These are phyloP conservation scores for Ryuthela nishihirai DNA, from an alignment of 2,888 invertebrate species.

Conservation along the genomic window DNA sequence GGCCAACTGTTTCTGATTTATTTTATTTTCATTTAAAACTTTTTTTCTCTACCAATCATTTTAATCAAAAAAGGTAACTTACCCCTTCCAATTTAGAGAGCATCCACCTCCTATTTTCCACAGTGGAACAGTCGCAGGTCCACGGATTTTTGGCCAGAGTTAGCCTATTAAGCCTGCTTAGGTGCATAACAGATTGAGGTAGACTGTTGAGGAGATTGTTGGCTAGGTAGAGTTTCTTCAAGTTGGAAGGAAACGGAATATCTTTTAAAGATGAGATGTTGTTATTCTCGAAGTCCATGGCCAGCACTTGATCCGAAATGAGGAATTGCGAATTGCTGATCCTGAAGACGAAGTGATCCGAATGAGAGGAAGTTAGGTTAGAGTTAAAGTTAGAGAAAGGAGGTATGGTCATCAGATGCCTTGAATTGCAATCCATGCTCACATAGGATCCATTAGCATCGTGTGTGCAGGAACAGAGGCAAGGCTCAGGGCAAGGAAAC, in stretches of 20 bases:
- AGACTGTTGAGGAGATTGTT: slow-evolving; percentile 4
- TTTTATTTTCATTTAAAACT: too few relatives aligned
- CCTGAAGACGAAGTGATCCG: neutral
- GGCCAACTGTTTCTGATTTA: too few relatives aligned
- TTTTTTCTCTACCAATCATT: too few relatives aligned
- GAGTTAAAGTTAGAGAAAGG: neutral
- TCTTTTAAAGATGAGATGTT: slow-evolving; percentile 1
- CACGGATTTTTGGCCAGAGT: slow-evolving; percentile 23
- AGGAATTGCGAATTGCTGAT: neutral
- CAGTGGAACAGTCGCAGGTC: slow-evolving; percentile 23
- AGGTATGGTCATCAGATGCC: neutral
- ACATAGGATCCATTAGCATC: neutral
- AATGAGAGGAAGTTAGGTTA: neutral
- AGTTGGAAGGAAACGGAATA: neutral
- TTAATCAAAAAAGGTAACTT: too few relatives aligned
- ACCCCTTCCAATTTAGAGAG: slow-evolving; percentile 20
- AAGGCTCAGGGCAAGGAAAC: neutral
- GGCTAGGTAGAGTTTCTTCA: slow-evolving; percentile 2
- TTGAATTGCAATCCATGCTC: slow-evolving; percentile 13
- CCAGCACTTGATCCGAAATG: slow-evolving; percentile 6
- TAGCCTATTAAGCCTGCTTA: neutral
- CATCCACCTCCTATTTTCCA: slow-evolving; percentile 24
- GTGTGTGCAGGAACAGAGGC: slow-evolving; percentile 1
- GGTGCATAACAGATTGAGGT: neutral
- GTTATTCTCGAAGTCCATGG: slow-evolving; percentile 17